Percentiles rank a stretch among this genome's conserved stretches.
phyloP scores from a whole-genome alignment of 2,888 invertebrate species.

The Tachina lurida region DNA sequence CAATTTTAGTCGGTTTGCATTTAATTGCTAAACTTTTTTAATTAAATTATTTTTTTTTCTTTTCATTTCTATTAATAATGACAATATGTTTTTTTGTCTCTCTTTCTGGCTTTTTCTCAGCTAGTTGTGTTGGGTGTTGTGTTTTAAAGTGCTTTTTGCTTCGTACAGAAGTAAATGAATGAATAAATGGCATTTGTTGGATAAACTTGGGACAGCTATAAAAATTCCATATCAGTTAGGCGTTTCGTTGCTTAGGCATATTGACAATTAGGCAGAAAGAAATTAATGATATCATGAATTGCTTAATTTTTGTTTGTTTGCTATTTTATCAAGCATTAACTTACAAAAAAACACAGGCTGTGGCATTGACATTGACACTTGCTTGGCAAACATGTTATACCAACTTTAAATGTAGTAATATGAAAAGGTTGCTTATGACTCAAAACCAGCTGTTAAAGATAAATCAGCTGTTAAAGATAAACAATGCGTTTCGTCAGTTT shows the following conservation, averaged over 20 bases:
- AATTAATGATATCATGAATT: not conserved
- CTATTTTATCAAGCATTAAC: not conserved
- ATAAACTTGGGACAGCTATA: constrained; percentile 53
- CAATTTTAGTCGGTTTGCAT: constrained; percentile 69
- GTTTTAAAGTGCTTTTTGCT: not conserved
- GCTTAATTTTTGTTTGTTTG: constrained; percentile 17
- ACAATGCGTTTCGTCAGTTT: no score
- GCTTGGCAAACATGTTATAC: not conserved
- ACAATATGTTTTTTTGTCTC: constrained; percentile 2
- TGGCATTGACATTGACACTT: constrained; percentile 25
- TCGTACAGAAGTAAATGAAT: not conserved
- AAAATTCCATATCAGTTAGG: constrained; percentile 64
- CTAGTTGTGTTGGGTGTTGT: not conserved
- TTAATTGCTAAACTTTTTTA: constrained; percentile 75
- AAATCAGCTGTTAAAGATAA: no score
- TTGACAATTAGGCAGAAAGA: constrained; percentile 10
- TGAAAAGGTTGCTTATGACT: no score
- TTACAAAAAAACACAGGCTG: not conserved
- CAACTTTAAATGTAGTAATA: not conserved
- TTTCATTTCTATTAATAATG: constrained; percentile 18
- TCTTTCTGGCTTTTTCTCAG: not conserved
- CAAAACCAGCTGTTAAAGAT: no score
- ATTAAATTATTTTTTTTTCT: constrained; percentile 71
- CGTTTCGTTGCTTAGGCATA: constrained; percentile 16
- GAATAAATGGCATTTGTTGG: constrained; percentile 34